Evolutionary conservation across 1,140 invertebrate species (phyloP), one percentile per base, ranked within the genome.

Genomic region (Macrosteles quadrilineatus): DNA sequence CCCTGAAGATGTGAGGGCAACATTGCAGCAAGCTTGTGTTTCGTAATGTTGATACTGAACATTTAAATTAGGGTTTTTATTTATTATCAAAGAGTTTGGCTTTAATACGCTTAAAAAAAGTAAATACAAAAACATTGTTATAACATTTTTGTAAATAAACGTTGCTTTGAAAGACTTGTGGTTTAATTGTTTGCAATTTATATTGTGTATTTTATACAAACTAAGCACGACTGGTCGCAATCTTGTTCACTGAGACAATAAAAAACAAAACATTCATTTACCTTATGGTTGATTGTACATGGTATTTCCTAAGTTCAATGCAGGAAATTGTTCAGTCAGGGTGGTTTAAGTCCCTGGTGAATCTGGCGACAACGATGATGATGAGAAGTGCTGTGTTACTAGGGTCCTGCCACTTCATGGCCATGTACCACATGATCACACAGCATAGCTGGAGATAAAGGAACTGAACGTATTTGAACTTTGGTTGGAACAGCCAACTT

Each of bases 1-100:
- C 27, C 77, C 82, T 27, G 73, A 75, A 45, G 82, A 83, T 65
- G 75, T 81, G 3, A 73, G 74, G 19, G 70, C 78, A 47, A 77
- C 79, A 17, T 73, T 82, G 72, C 79, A 79, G 31, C 77, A 77
- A 47, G 59, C 30, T 27, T 31, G 59, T 23, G 6, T 9, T 11
- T 32, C 31, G 1, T 32, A 64, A 27, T 21, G 2, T 19, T 23
- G n/a, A 4, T 50, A 6, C 4, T 36, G 4, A 4, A 36, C 14
- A 14, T 36, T 36, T 36, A 36, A 6, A 36, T 36, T n/a, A n/a
- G n/a, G 32, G 4, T 36, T 36, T 36, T 14, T 36, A 36, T 36
- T 36, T 36, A 36, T 36, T 36, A n/a, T n/a, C n/a, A 14, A 36
- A 36, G 32, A 36, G 14, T 36, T 36, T 36, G 32, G 32, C 32